phyloP scores from a whole-genome alignment of 2,797 vertebrate genomes.

The Mormyrops attenuatus region DNA sequence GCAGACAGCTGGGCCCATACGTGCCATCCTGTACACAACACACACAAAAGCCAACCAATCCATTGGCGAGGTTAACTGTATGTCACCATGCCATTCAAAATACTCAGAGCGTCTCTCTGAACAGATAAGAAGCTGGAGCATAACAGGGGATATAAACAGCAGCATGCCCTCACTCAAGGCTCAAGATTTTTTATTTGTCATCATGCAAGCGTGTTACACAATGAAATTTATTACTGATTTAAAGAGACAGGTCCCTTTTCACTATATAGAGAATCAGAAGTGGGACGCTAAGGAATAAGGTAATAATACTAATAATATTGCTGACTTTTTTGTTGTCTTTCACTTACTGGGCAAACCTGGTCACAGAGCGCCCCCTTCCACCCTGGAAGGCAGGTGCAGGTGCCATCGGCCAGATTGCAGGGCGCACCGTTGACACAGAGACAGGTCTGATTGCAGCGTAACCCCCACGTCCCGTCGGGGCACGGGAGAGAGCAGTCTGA shows the following conservation, averaged over 20 bases:
- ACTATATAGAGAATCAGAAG: not conserved
- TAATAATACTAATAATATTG: not conserved
- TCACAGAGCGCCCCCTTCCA: conserved; percentile 77
- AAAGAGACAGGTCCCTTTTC: not conserved
- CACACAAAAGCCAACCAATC: not conserved
- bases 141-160: not conserved
- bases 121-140: not conserved
- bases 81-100: not conserved
- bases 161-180: not conserved
- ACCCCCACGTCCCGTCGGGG: conserved; percentile 73
- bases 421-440: conserved; percentile 69
- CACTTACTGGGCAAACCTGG: conserved; percentile 72
- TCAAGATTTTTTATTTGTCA: not conserved
- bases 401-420: conserved; percentile 73
- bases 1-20: conserved; percentile 70
- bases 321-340: not conserved
- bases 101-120: not conserved
- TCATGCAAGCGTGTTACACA: not conserved
- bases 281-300: not conserved
- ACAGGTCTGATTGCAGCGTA: conserved; percentile 79
- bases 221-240: not conserved
- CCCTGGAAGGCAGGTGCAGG: conserved; percentile 73
- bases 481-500: conserved; percentile 72
- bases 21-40: conserved; percentile 62
- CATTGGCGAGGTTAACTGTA: not conserved